These are phyloP conservation scores for Gallirallus australis DNA, from an alignment of 2,797 vertebrate species.

Conservation along the genomic window DNA sequence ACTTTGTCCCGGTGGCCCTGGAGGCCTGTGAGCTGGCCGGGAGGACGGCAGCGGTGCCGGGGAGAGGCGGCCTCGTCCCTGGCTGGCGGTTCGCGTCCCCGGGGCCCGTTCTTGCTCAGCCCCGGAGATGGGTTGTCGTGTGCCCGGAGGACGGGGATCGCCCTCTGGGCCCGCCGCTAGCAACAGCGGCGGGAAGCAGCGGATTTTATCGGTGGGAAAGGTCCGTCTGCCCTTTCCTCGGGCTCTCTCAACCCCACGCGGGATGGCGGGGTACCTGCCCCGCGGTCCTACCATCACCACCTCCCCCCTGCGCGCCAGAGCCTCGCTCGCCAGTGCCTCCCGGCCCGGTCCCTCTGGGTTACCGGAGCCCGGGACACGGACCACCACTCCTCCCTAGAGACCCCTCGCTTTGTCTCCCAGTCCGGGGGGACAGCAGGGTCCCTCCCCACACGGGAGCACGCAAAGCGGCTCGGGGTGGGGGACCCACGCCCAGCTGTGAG, in stretches of 20 bases:
- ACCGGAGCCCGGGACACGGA: background rate
- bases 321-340: background rate
- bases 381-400: background rate
- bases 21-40: background rate
- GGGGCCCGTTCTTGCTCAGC: background rate
- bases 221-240: background rate
- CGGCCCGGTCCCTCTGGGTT: background rate
- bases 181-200: background rate
- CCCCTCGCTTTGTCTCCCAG: background rate
- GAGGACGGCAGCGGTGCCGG: background rate
- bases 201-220: background rate
- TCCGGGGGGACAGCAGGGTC: background rate
- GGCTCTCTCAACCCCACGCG: background rate
- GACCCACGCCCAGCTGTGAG: background rate
- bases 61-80: background rate
- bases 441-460: background rate
- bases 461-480: background rate
- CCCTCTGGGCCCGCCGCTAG: background rate
- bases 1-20: background rate
- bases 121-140: background rate
- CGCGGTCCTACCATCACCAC: background rate
- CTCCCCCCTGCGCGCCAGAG: background rate
- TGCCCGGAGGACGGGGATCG: background rate
- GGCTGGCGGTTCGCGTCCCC: background rate
- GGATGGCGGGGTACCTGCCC: background rate